Evolutionary conservation across 2,113 vertebrate genomes (phyloP), one percentile per base, ranked within the genome.

Genomic region (Sterrhoptilus dennistouni): DNA sequence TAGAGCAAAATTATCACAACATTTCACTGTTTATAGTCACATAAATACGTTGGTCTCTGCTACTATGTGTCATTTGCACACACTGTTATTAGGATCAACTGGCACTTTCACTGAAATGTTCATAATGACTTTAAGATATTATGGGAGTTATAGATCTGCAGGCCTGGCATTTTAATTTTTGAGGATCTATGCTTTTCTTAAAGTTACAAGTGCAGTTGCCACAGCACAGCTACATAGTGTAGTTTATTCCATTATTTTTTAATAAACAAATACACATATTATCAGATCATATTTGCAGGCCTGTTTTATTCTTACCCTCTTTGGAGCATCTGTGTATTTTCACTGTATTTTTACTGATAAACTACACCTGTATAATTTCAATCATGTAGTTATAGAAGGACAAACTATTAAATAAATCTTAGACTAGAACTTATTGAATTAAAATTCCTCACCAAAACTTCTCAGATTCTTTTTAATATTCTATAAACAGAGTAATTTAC

Each of bases 241-340:
- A 68, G 44, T 64, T 78, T 79, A 79, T 61, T 76, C 57, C 28
- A 42, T 89, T 90, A 75, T 68, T 95, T 96, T 88, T 91, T 90
- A 21, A 60, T 90, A 90, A 93, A 33, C 14, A 77, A 84, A 90
- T 74, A 36, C 36, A 52, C 42, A 79, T 16, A 33, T 79, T 81
- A 87, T 53, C 36, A 76, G 53, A 60, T 47, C 21, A 22, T 47
- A 79, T 87, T 90, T 83, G 52, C 14, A 59, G 50, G 14, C 76
- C 14, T 83, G 20, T 81, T 92, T 92, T 72, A 75, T 91, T 94
- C 72, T 75, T 75, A 44, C 7, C 18, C 8, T 8, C 31, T 75
- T 66, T 71, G 54, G 50, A 95, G 29, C n/a, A 53, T 36, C 47
- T 44, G 7, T 69, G 25, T 10, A 17, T 56, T 92, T 90, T 69